A percentile compares a stretch with the other conserved stretches of the same genome.
Conservation (phyloP, 2,797 vertebrate species). For the Myotis findleyi region DNA sequence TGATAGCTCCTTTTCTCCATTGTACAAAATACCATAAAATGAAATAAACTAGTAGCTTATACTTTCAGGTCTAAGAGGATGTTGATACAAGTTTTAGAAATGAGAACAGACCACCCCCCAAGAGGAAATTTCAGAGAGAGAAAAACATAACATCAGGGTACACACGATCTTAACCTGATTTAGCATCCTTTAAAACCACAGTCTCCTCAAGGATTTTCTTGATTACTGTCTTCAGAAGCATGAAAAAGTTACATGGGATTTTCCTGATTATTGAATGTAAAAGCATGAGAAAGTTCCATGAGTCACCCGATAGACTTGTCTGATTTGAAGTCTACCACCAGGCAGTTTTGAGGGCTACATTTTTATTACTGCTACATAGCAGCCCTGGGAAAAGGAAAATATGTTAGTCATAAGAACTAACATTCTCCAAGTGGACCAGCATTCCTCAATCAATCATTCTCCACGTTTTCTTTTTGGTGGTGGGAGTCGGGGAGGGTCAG, state of each 20-base stretch:
- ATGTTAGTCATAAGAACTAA: slow-evolving; percentile 45
- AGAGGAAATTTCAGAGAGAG: slow-evolving; percentile 80
- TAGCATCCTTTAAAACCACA: slow-evolving; percentile 70
- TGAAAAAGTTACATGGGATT: slow-evolving; percentile 66
- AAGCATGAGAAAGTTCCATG: slow-evolving; percentile 70
- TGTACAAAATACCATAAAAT: slow-evolving; percentile 72
- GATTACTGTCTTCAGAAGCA: slow-evolving; percentile 77
- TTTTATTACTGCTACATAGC: slow-evolving; percentile 33
- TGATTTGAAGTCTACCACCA: slow-evolving; percentile 50
- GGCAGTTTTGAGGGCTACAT: slow-evolving; percentile 55
- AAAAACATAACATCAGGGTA: slow-evolving; percentile 71
- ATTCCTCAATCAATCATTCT: not conserved
- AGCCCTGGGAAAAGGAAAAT: slow-evolving; percentile 65
- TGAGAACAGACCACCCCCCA: slow-evolving; percentile 82
- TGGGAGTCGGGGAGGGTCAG: not conserved
- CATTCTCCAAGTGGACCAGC: not conserved
- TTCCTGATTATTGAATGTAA: slow-evolving; percentile 73
- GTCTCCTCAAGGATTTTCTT: slow-evolving; percentile 76
- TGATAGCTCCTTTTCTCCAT: not conserved
- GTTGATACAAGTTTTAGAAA: slow-evolving; percentile 79
- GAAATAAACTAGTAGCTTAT: slow-evolving; percentile 66
- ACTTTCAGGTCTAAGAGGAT: slow-evolving; percentile 75
- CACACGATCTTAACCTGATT: slow-evolving; percentile 50
- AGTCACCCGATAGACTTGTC: slow-evolving; percentile 47
- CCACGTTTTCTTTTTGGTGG: not conserved